phyloP scores from a whole-genome alignment of 53 echinoderm and acorn worm species.

The Astropecten irregularis region DNA sequence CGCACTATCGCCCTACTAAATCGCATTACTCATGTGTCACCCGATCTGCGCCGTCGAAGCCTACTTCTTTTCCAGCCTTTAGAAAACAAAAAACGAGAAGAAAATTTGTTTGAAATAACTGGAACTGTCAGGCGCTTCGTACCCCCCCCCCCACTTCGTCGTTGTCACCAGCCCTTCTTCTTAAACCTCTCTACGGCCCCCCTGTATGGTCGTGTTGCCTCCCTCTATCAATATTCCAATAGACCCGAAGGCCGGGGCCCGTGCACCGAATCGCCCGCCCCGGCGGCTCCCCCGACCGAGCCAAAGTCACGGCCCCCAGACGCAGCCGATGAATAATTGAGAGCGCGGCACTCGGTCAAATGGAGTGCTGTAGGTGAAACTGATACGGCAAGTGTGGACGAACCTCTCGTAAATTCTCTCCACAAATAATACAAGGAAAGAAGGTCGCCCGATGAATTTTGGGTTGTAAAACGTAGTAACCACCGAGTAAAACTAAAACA shows the following conservation, averaged over 20 bases:
- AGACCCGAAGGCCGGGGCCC: not conserved
- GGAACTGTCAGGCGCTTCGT: constrained; percentile 10
- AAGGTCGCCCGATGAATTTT: not conserved
- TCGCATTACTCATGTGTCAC: constrained; percentile 40
- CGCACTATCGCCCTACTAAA: not conserved
- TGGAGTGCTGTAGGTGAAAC: not conserved
- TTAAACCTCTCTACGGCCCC: not conserved
- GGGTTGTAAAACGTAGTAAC: not conserved
- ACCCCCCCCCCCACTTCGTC: not conserved
- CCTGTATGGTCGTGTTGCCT: constrained; percentile 15
- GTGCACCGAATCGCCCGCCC: too few relatives aligned
- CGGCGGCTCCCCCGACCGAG: constrained; percentile 22
- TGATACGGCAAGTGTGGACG: not conserved
- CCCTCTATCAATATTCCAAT: not conserved
- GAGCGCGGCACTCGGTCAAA: not conserved
- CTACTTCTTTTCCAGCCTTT: not conserved
- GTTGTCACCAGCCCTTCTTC: not conserved
- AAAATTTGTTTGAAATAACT: constrained; percentile 5
- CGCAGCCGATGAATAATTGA: constrained; percentile 3
- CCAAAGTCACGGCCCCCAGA: not conserved
- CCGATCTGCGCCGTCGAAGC: not conserved
- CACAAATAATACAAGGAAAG: too few relatives aligned
- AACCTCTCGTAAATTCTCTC: not conserved
- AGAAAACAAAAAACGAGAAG: not conserved
- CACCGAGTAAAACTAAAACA: constrained; percentile 12